Evolutionary conservation across 2,113 vertebrate genomes (phyloP), one percentile per base, ranked within the genome.

Genomic region (Jacana jacana): DNA sequence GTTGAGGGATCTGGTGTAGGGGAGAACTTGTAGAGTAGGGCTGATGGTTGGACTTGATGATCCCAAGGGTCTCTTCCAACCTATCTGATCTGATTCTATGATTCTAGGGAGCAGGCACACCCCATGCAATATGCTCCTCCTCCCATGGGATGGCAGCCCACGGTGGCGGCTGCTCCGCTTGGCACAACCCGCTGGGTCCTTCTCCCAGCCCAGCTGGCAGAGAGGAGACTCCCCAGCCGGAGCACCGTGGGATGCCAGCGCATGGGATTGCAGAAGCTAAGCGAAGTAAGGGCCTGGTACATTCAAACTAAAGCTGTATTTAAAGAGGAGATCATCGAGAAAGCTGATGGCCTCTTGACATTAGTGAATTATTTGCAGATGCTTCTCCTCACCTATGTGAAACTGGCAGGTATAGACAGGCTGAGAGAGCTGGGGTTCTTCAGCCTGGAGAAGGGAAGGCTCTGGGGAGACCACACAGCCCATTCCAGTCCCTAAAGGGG

Each of bases 221-320:
- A 23, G 68, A 83, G 42, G n/a, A 22, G 11, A 14, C 13, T 14
- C 40, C 16, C 25, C 22, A 5, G 30, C 69, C 15, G 1, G 18
- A 35, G 5, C n/a, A 3, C 8, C 2, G 17, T 5, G 37, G 5
- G 46, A 13, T 30, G 51, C 1, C 1, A 44, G 9, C 2, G 6
- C 52, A 66, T 54, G 61, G 33, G 39, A 7, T 6, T 25, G 17
- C 66, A 70, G 19, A 10, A 28, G 18, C 46, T 48, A 12, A 64
- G 79, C 44, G 42, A 60, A 25, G 49, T 3, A 60, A 63, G 19
- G 66, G 66, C 40, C 24, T 77, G 42, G 37, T 35, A 71, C 85
- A 81, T 46, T 23, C 8, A 9, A 1, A 15, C 27, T 27, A 39
- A 70, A 78, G 33, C 60, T 0, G 0, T 8, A 18, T 60, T 63